Percentiles rank a stretch among this genome's conserved stretches.
phyloP scores from a whole-genome alignment of 2,797 vertebrate species.

The Arrhamphus sclerolepis region DNA sequence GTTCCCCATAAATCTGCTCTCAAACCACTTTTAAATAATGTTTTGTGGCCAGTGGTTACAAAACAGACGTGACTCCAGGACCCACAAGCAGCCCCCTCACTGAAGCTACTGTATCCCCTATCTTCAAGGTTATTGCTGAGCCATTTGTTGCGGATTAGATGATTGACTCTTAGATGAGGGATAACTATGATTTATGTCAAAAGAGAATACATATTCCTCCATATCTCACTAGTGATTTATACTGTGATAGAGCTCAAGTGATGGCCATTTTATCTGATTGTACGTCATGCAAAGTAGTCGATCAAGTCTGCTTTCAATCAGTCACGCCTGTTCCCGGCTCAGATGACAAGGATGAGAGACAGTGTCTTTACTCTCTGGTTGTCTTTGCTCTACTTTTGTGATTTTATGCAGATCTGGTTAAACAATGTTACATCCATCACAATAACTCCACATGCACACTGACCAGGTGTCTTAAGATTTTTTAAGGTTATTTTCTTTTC shows the following conservation, averaged over 20 bases:
- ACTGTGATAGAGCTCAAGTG: constrained; percentile 65
- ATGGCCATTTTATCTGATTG: constrained; percentile 81
- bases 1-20: constrained; percentile 44
- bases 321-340: constrained; percentile 61
- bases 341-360: constrained; percentile 63
- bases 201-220: constrained; percentile 78
- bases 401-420: too few relatives aligned
- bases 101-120: constrained; percentile 29
- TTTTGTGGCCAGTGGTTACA: constrained; percentile 22
- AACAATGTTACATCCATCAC: too few relatives aligned
- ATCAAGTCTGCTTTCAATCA: constrained; percentile 71
- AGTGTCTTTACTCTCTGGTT: constrained; percentile 39
- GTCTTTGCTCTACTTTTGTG: constrained; percentile 35
- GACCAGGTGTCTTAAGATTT: constrained; percentile 50
- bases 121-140: constrained; percentile 75
- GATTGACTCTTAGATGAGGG: constrained; percentile 81
- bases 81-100: constrained; percentile 15
- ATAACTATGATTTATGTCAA: constrained; percentile 80
- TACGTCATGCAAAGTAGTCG: constrained; percentile 80
- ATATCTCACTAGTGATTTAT: constrained; percentile 81
- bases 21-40: constrained; percentile 19
- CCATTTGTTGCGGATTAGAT: constrained; percentile 75
- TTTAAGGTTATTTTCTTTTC: constrained; percentile 16
- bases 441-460: constrained; percentile 23
- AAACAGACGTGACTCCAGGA: constrained; percentile 28